These are phyloP conservation scores for Lontra canadensis DNA, from an alignment of 2,113 vertebrate genomes.

Conservation along the genomic window DNA sequence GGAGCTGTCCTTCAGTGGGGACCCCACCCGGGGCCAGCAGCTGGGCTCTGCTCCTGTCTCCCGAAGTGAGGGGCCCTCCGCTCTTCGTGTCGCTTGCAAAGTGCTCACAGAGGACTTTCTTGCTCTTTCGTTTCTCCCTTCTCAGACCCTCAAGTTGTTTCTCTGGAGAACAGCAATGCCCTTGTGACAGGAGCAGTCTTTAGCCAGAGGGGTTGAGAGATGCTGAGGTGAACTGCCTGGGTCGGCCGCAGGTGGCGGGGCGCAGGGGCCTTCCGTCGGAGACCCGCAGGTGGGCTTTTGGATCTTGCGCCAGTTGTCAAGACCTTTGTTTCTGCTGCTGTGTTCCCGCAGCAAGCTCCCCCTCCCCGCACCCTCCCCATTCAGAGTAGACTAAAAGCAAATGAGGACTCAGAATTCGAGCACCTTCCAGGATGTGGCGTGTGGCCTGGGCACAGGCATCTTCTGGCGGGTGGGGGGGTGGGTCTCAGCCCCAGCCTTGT, in stretches of 20 bases:
- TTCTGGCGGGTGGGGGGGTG: fast-evolving
- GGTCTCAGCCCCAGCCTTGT: not conserved
- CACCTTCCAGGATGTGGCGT: not conserved
- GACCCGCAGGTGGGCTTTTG: not conserved
- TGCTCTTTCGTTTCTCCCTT: not conserved
- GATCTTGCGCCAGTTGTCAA: fast-evolving
- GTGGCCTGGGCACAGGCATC: not conserved
- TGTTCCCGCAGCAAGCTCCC: not conserved
- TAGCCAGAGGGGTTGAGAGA: not conserved
- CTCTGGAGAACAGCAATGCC: not conserved
- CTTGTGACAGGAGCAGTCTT: not conserved
- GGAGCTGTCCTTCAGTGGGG: not conserved
- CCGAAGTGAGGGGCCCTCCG: not conserved
- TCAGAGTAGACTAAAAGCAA: not conserved
- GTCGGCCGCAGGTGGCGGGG: fast-evolving
- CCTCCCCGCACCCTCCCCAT: no score
- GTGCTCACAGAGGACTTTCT: fast-evolving
- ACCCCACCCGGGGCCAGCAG: not conserved
- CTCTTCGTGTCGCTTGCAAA: fast-evolving
- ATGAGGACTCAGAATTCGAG: not conserved
- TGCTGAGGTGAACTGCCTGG: not conserved
- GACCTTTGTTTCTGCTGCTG: not conserved
- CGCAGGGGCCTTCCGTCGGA: no score
- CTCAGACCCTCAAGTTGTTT: not conserved
- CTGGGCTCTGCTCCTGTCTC: fast-evolving